phyloP scores from a whole-genome alignment of 2,888 invertebrate genomes.

The Amaurobius ferox region DNA sequence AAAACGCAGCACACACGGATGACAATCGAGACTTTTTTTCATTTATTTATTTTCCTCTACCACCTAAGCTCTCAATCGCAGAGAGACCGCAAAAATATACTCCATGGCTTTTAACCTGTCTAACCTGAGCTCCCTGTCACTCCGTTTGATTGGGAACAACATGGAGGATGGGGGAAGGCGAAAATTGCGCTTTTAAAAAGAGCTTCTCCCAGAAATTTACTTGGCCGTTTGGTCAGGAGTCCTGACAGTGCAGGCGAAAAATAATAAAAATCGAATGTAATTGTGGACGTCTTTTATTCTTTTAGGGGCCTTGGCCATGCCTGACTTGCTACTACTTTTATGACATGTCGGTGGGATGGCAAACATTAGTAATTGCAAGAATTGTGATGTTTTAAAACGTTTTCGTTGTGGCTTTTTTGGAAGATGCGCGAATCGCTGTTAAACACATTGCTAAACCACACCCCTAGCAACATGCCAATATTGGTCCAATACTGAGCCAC shows the following conservation, averaged over 20 bases:
- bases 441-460: too few relatives aligned
- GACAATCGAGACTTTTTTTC: slow-evolving; percentile 41
- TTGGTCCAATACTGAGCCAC: too few relatives aligned
- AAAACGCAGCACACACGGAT: slow-evolving; percentile 42
- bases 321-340: background rate
- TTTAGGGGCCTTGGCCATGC: background rate
- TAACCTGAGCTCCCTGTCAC: slow-evolving; percentile 63
- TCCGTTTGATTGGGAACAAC: slow-evolving; percentile 60
- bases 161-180: slow-evolving; percentile 13
- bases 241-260: slow-evolving; percentile 10
- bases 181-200: slow-evolving; percentile 48
- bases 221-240: slow-evolving; percentile 56
- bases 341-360: background rate
- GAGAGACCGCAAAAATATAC: slow-evolving; percentile 46
- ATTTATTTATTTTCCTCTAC: slow-evolving; percentile 1
- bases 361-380: background rate
- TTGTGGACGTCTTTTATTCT: background rate
- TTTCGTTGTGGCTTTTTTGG: too few relatives aligned
- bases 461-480: too few relatives aligned
- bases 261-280: slow-evolving; percentile 3
- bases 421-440: background rate
- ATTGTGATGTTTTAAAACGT: too few relatives aligned
- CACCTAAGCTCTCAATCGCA: slow-evolving; percentile 61
- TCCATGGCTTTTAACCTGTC: slow-evolving; percentile 71
- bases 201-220: slow-evolving; percentile 26